phyloP scores from a whole-genome alignment of 2,113 vertebrate genomes.

The Thermophis baileyi region DNA sequence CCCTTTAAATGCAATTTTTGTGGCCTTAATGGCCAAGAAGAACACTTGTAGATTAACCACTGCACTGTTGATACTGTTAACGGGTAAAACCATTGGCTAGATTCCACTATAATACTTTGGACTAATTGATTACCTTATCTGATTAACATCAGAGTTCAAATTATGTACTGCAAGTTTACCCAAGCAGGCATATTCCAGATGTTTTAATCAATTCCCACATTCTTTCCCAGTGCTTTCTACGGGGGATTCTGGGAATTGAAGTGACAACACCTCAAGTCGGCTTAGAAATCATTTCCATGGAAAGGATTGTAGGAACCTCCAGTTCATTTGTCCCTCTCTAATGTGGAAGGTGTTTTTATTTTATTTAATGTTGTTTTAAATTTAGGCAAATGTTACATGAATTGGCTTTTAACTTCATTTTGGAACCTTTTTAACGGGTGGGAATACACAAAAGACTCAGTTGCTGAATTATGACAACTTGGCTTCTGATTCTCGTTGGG shows the following conservation, averaged over 20 bases:
- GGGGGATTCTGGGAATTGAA: background rate
- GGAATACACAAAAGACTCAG: background rate
- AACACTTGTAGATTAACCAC: background rate
- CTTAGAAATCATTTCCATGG: background rate
- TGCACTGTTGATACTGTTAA: background rate
- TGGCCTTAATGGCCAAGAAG: accelerated
- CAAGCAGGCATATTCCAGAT: too few relatives aligned
- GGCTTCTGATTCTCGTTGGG: background rate
- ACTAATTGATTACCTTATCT: background rate
- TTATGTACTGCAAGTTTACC: too few relatives aligned
- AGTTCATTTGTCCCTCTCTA: accelerated
- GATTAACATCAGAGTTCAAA: background rate
- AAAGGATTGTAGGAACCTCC: accelerated
- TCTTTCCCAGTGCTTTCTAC: background rate
- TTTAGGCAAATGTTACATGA: background rate
- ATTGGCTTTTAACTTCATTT: background rate
- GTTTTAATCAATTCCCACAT: background rate
- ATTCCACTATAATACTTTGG: too few relatives aligned
- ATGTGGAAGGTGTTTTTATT: background rate
- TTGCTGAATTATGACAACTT: background rate
- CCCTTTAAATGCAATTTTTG: background rate
- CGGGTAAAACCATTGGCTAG: too few relatives aligned
- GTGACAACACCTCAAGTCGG: background rate
- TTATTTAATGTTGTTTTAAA: background rate
- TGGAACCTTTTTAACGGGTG: background rate